phyloP scores from a whole-genome alignment of 2,113 vertebrate genomes.

The Ardeotis arabs region DNA sequence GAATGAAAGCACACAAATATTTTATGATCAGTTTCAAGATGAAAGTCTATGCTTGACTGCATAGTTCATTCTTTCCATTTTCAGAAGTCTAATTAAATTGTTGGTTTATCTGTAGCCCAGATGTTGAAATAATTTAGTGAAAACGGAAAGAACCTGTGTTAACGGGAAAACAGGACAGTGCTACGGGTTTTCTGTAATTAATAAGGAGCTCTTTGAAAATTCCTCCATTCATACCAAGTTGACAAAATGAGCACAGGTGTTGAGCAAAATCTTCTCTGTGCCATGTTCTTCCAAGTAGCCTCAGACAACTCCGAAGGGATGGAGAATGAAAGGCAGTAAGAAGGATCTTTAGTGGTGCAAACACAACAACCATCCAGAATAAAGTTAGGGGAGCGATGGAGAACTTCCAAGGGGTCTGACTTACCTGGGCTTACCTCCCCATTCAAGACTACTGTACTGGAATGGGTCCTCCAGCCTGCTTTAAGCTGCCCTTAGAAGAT shows the following conservation, averaged over 20 bases:
- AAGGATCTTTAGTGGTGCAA: constrained; percentile 30
- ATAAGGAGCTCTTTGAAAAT: constrained; percentile 80
- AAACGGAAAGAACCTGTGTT: constrained; percentile 78
- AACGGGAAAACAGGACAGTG: constrained; percentile 84
- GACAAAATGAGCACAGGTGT: constrained; percentile 81
- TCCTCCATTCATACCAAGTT: constrained; percentile 75
- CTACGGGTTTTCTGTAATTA: constrained; percentile 84
- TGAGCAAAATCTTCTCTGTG: constrained; percentile 10
- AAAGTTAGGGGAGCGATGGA: background rate
- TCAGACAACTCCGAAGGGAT: background rate
- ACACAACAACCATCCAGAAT: background rate
- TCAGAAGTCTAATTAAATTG: constrained; percentile 75
- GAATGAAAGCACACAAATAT: constrained; percentile 59
- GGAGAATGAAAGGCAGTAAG: constrained; percentile 53
- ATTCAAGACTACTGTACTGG: background rate
- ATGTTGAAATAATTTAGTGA: constrained; percentile 83
- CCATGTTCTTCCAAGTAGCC: constrained; percentile 28
- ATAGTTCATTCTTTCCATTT: constrained; percentile 53
- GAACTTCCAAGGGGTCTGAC: background rate
- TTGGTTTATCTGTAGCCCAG: constrained; percentile 81
- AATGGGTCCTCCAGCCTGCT: background rate
- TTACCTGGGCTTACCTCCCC: background rate
- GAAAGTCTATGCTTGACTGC: constrained; percentile 57
- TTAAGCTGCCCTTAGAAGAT: background rate
- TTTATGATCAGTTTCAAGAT: constrained; percentile 72